Evolutionary conservation across 2,888 invertebrate species (phyloP).

Genomic region (Myopa testacea): DNA sequence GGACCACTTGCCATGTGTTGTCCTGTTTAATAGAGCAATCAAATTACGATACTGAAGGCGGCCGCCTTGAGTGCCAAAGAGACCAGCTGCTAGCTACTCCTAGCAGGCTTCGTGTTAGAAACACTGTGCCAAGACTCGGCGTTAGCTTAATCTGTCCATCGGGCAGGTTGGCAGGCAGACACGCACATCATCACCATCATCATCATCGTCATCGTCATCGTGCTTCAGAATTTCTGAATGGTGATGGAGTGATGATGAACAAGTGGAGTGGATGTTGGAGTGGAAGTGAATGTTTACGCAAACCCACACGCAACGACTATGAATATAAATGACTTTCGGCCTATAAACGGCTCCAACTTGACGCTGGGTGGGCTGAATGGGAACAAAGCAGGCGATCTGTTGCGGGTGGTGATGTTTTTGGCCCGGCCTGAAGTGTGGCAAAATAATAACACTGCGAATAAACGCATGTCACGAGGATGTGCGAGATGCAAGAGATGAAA

Average conservation of each 20-base stretch:
- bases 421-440: not conserved
- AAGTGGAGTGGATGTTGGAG: too few species aligned
- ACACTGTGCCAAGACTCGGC: not conserved
- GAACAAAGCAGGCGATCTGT: too few species aligned
- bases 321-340: slow-evolving; percentile 3
- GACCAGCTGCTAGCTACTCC: not conserved
- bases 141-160: not conserved
- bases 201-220: too few species aligned
- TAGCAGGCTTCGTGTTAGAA: too few species aligned
- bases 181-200: not conserved
- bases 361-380: not conserved
- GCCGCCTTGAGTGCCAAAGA: not conserved
- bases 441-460: not conserved
- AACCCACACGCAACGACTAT: not conserved
- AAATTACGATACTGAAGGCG: not conserved
- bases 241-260: too few species aligned
- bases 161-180: not conserved
- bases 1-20: not conserved
- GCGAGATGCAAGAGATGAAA: not conserved
- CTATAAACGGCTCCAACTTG: not conserved
- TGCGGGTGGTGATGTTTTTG: not conserved
- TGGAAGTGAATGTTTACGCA: too few species aligned
- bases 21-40: not conserved
- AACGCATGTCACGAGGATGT: not conserved
- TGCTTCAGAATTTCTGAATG: too few species aligned